Evolutionary conservation across 2,797 vertebrate genomes (phyloP).

Genomic region (Fratercula arctica): DNA sequence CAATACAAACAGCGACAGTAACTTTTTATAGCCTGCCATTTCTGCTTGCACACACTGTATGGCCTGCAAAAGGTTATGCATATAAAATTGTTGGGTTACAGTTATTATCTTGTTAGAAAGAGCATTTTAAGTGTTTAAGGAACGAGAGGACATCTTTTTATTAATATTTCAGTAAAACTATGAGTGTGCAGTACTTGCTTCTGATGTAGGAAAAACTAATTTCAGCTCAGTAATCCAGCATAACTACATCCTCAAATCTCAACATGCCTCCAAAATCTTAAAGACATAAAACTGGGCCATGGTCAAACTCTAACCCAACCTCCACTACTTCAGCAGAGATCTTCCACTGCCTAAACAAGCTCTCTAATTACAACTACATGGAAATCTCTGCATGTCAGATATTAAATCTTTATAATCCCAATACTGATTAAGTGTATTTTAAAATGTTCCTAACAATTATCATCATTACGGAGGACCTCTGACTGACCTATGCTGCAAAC

Average conservation of each 20-base stretch:
- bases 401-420: slow-evolving; percentile 19
- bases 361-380: background rate
- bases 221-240: slow-evolving; percentile 20
- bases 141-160: slow-evolving; percentile 28
- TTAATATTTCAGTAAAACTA: slow-evolving; percentile 40
- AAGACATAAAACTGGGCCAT: background rate
- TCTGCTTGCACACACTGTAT: background rate
- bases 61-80: slow-evolving; percentile 52
- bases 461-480: background rate
- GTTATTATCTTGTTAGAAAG: slow-evolving; percentile 38
- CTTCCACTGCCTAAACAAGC: background rate
- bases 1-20: slow-evolving; percentile 3
- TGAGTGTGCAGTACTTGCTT: background rate
- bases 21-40: slow-evolving; percentile 36
- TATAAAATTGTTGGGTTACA: slow-evolving; percentile 50
- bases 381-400: background rate
- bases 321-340: background rate
- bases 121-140: slow-evolving; percentile 34
- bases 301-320: background rate
- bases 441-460: slow-evolving; percentile 1
- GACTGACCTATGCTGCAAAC: background rate
- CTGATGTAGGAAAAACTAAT: slow-evolving; percentile 35
- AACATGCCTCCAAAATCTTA: background rate
- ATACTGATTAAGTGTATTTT: slow-evolving; percentile 28
- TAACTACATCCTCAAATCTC: background rate